Evolutionary conservation across 1,140 invertebrate genomes (phyloP).

Genomic region (Ceratosolen fusciceps): DNA sequence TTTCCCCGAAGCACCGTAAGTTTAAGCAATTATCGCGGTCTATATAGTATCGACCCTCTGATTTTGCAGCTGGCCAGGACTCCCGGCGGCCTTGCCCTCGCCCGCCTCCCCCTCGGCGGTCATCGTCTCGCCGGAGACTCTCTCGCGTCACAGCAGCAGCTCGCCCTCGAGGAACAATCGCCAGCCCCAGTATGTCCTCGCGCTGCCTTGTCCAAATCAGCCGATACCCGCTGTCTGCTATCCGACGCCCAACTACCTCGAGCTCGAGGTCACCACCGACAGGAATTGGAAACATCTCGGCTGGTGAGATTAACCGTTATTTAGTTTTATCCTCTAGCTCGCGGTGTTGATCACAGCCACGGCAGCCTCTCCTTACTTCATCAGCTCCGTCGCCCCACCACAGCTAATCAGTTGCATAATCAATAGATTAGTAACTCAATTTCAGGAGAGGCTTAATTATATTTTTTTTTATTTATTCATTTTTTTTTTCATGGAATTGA

Average conservation of each 20-base stretch:
- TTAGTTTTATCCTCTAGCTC: no score
- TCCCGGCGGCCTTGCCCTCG: constrained; percentile 74
- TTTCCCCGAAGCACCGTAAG: neutral
- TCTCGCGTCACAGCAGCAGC: constrained; percentile 75
- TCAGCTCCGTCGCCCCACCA: no score
- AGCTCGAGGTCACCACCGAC: constrained; percentile 64
- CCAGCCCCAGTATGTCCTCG: constrained; percentile 65
- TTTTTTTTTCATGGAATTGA: no score
- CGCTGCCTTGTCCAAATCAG: constrained; percentile 63
- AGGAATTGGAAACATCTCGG: constrained; percentile 65
- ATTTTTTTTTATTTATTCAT: no score
- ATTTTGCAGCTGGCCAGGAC: constrained; percentile 67
- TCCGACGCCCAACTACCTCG: constrained; percentile 62
- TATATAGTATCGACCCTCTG: neutral
- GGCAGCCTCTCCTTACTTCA: no score
- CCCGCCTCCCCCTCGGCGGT: constrained; percentile 79
- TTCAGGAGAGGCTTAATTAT: no score
- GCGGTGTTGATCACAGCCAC: no score
- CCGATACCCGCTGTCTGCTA: constrained; percentile 68
- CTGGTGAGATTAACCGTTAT: constrained; percentile 66
- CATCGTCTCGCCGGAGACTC: constrained; percentile 82
- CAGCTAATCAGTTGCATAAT: no score
- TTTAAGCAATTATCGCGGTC: no score
- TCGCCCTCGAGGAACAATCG: constrained; percentile 62
- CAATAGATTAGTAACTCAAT: no score